These are phyloP conservation scores for Diacarnus erythraeanus DNA, from an alignment of 37 sponge, comb jelly and placozoan genomes.

Conservation along the genomic window DNA sequence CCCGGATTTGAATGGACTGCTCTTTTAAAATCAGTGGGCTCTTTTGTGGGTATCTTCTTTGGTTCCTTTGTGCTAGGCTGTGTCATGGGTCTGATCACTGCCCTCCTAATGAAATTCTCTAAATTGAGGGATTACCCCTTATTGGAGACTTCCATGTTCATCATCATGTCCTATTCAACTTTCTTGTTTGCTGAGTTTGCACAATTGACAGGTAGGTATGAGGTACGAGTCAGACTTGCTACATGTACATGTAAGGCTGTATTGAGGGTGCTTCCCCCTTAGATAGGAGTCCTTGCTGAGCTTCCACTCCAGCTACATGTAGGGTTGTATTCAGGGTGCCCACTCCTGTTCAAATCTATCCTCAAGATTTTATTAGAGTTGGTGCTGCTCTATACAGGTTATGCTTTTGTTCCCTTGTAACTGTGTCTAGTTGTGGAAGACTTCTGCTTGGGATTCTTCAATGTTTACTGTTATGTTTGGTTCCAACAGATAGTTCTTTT, in stretches of 20 bases:
- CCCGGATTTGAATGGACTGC: constrained; percentile 10
- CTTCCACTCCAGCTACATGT: too few species aligned
- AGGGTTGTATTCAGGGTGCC: too few species aligned
- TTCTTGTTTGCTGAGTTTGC: constrained; percentile 89
- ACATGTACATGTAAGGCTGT: background rate
- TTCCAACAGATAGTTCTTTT: background rate
- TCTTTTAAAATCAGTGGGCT: constrained; percentile 50
- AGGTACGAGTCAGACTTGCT: background rate
- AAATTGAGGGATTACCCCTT: constrained; percentile 84
- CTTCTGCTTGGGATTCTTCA: too few species aligned
- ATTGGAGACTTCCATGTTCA: constrained; percentile 89
- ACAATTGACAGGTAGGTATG: constrained; percentile 71
- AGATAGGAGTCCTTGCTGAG: background rate
- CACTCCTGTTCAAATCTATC: too few species aligned
- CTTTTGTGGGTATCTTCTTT: constrained; percentile 88
- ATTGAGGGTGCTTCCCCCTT: background rate
- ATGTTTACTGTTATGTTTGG: too few species aligned
- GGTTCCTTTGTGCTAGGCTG: constrained; percentile 92
- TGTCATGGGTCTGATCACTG: constrained; percentile 76
- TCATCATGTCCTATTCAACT: constrained; percentile 86
- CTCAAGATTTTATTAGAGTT: too few species aligned
- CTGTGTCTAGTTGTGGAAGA: too few species aligned
- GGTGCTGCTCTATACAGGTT: too few species aligned
- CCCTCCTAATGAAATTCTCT: constrained; percentile 87
- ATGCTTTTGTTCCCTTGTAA: too few species aligned